These are phyloP conservation scores for Criorhina ranunculi DNA, from an alignment of 2,888 invertebrate species.

Conservation along the genomic window DNA sequence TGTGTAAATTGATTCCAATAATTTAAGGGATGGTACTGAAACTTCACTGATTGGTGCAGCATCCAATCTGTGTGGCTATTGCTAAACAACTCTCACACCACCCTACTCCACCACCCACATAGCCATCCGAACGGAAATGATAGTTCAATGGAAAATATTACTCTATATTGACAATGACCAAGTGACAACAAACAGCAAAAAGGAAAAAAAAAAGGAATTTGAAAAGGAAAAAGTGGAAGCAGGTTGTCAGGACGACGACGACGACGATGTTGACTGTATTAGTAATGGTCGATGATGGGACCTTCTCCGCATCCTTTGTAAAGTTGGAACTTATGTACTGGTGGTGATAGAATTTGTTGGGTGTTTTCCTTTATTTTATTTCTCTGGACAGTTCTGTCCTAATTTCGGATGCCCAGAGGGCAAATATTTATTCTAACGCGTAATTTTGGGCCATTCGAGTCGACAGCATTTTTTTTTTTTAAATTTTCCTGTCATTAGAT, in stretches of 20 bases:
- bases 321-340: conserved; percentile 48
- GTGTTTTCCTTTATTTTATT: conserved; percentile 41
- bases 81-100: conserved; percentile 39
- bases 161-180: conserved; percentile 70
- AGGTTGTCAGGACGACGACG: conserved; percentile 65
- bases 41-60: conserved; percentile 68
- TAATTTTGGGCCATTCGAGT: conserved; percentile 35
- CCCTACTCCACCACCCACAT: conserved; percentile 4
- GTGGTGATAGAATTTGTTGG: conserved; percentile 51
- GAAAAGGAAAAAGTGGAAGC: conserved; percentile 48
- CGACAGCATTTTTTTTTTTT: conserved; percentile 20
- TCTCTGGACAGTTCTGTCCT: conserved; percentile 32
- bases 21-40: conserved; percentile 62
- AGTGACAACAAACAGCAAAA: conserved; percentile 56
- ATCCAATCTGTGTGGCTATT: conserved; percentile 58
- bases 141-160: conserved; percentile 76
- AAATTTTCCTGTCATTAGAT: conserved; percentile 9
- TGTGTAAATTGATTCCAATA: conserved; percentile 68
- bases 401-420: conserved; percentile 52
- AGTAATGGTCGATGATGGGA: conserved; percentile 11
- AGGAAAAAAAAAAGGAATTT: conserved; percentile 6
- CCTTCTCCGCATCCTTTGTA: conserved; percentile 13
- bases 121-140: conserved; percentile 66
- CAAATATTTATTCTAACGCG: conserved; percentile 38
- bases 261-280: conserved; percentile 55